Evolutionary conservation across 2,797 vertebrate genomes (phyloP).

Genomic region (Characodon lateralis): DNA sequence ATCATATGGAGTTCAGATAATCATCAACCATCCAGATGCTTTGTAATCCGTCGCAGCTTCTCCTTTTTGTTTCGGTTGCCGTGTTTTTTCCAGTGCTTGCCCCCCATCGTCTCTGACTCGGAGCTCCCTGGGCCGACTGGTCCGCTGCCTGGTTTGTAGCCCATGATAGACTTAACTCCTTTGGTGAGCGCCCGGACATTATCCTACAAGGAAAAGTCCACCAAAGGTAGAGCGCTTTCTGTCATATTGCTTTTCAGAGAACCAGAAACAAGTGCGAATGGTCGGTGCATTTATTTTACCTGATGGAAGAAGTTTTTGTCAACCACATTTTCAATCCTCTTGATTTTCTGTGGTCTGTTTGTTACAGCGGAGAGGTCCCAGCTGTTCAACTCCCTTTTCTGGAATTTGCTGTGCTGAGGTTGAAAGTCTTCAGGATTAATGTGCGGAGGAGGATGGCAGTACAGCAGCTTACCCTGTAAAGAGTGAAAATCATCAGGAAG

Average conservation of each 20-base stretch:
- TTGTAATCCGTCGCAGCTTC: conserved; percentile 91
- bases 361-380: conserved; percentile 17
- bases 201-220: conserved; percentile 77
- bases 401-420: conserved; percentile 81
- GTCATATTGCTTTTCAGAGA: background rate
- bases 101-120: conserved; percentile 52
- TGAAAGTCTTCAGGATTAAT: conserved; percentile 86
- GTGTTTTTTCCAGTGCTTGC: conserved; percentile 97
- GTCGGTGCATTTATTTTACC: conserved; percentile 70
- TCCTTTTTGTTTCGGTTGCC: conserved; percentile 96
- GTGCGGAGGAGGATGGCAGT: conserved; percentile 91
- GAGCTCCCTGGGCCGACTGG: conserved; percentile 50
- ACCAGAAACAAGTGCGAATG: background rate
- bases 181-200: conserved; percentile 91
- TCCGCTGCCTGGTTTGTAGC: conserved; percentile 85
- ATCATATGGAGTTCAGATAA: conserved; percentile 17
- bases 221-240: background rate
- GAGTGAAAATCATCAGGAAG: conserved; percentile 1
- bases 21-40: conserved; percentile 90
- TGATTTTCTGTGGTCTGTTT: conserved; percentile 73
- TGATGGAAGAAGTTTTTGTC: conserved; percentile 96
- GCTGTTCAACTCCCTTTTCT: conserved; percentile 24
- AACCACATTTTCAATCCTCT: conserved; percentile 91
- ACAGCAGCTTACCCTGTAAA: conserved; percentile 91
- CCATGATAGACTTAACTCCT: conserved; percentile 90